A percentile compares a stretch with the other conserved stretches of the same genome.
Evolutionary conservation across 2,797 vertebrate genomes (phyloP).

Genomic region (Avahi laniger): DNA sequence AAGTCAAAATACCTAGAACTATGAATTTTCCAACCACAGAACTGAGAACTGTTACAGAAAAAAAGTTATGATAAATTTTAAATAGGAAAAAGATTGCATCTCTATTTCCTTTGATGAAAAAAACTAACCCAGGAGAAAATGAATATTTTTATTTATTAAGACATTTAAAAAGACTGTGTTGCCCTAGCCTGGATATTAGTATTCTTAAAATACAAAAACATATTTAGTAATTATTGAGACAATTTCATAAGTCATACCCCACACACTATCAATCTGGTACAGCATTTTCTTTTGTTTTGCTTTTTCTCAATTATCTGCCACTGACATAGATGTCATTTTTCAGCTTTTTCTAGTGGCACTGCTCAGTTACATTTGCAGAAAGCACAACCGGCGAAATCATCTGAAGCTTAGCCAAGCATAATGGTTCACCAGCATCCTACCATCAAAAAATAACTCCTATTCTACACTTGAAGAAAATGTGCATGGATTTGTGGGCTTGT

Average conservation of each 20-base stretch:
- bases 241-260: neutral
- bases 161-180: neutral
- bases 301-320: conserved; percentile 34
- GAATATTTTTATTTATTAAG: conserved; percentile 19
- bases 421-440: conserved; percentile 8
- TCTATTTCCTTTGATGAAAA: conserved; percentile 14
- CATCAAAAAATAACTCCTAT: conserved; percentile 23
- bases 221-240: neutral
- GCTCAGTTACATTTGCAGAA: conserved; percentile 36
- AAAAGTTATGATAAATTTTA: conserved; percentile 16
- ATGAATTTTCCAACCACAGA: neutral
- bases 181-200: neutral
- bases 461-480: neutral
- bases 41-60: conserved; percentile 22
- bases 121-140: neutral
- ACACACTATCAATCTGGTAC: neutral
- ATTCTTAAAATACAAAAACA: neutral
- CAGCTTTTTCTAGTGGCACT: neutral
- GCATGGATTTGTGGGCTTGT: conserved; percentile 20
- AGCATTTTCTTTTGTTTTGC: neutral
- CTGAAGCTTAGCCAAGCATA: conserved; percentile 44
- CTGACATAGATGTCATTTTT: conserved; percentile 26
- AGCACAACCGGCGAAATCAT: conserved; percentile 36
- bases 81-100: neutral
- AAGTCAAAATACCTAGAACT: neutral